Percentiles rank a stretch among this genome's conserved stretches.
Evolutionary conservation across 2,113 vertebrate species (phyloP).

Genomic region (Chlorodrepanis virens): DNA sequence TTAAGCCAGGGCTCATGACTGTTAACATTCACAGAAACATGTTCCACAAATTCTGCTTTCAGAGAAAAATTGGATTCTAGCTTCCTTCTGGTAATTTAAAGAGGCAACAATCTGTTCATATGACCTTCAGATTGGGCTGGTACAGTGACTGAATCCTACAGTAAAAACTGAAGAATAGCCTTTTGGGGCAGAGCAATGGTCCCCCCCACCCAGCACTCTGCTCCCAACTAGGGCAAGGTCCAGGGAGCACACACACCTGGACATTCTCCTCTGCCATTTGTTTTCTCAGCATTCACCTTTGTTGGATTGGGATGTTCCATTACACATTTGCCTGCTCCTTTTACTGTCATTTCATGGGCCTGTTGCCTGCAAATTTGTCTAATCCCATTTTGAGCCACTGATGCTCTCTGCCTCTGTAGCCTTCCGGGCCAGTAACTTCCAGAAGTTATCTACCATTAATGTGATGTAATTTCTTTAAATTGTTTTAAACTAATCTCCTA

Average conservation of each 20-base stretch:
- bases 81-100: conserved; percentile 25
- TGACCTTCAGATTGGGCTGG: background rate
- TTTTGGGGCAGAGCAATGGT: background rate
- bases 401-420: background rate
- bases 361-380: background rate
- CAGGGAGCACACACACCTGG: background rate
- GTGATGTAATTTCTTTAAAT: background rate
- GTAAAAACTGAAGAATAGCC: background rate
- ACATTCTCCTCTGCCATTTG: background rate
- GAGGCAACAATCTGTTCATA: conserved; percentile 7
- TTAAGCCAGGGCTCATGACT: background rate
- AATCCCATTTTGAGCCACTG: background rate
- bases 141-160: background rate
- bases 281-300: background rate
- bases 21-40: background rate
- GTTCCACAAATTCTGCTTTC: background rate
- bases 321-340: background rate
- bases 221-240: background rate
- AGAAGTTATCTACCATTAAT: background rate
- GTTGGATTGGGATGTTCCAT: background rate
- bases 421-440: background rate
- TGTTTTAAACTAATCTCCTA: background rate
- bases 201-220: background rate
- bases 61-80: background rate
- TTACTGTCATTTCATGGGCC: background rate